Evolutionary conservation across 1,140 invertebrate species (phyloP), one percentile per base, ranked within the genome.

Genomic region (Babylonia areolata): DNA sequence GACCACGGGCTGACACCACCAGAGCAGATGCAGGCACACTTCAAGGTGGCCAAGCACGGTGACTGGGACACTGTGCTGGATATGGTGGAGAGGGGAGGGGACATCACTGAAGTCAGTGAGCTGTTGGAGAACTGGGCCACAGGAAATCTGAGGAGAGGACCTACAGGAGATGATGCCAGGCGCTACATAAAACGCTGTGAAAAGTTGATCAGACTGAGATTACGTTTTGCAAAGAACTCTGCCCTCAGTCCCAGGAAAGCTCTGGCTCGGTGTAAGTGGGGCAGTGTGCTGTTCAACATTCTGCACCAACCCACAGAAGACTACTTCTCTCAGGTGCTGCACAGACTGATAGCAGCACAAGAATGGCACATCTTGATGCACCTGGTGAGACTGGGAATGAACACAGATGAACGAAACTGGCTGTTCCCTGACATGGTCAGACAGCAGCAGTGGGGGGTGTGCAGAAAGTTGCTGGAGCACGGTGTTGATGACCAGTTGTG

Each of bases 281-380:
- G 40, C 35, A 37, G 23, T 40, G 77, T 79, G 28, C 40, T 79
- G 77, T 42, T 42, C 28, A 79, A 42, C 28, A 39, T 79, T 37
- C 15, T n/a, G 15, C 77, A 79, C 11, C n/a, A 31, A 23, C 37
- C 77, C 28, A 42, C 1, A 39, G 23, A 79, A 46, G 3, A 79
- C 35, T n/a, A 79, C 12, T 9, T 79, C 3, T n/a, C 23, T 15
- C 28, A 12, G 37, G 77, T 37, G 11, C 20, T 79, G 77, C 20
- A 79, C 5, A 28, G 6, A 79, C 39, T 37, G 77, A 0, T 79
- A 17, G 77, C 11, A 39, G 17, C 20, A n/a, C 12, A 42, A 20
- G 77, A n/a, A n/a, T 79, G 77, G 77, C 77, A 79, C 77, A 31
- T 79, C 11, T 33, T 79, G 77, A 79, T 39, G n/a, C 77, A 79